Conservation (phyloP, 2,113 vertebrate species). For the Morphnarchus princeps region DNA sequence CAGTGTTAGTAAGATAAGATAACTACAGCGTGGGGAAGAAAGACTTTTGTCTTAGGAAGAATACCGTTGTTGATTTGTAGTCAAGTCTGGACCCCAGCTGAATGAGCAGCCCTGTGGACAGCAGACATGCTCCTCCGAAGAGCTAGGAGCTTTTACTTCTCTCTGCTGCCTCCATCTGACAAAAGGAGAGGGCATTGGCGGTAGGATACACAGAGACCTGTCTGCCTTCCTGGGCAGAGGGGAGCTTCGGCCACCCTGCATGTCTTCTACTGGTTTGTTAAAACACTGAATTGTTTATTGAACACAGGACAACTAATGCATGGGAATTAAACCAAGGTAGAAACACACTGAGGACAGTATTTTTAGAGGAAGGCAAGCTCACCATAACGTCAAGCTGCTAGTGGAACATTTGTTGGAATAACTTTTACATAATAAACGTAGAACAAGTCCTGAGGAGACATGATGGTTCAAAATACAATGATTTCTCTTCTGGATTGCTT, state of each 20-base stretch:
- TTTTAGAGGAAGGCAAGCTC: neutral
- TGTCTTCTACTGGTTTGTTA: neutral
- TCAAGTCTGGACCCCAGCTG: neutral
- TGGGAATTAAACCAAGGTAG: neutral
- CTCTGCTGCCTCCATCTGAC: constrained; percentile 2
- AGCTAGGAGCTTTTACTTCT: neutral
- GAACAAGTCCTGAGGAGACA: neutral
- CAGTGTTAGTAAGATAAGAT: neutral
- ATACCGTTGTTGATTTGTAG: neutral
- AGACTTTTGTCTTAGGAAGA: neutral
- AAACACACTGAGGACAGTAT: neutral
- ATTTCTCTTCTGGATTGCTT: neutral
- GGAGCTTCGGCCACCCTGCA: fast-evolving
- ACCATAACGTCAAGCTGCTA: neutral
- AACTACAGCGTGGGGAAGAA: neutral
- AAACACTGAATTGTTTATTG: neutral
- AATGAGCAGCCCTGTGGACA: neutral
- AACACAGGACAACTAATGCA: neutral
- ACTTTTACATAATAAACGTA: neutral
- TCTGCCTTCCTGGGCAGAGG: neutral
- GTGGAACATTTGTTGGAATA: neutral
- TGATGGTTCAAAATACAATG: neutral
- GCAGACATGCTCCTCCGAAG: neutral
- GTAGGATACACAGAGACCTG: no score
- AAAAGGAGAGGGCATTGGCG: neutral